Conservation (phyloP, 2,113 vertebrate species). For the Anguilla japonica region DNA sequence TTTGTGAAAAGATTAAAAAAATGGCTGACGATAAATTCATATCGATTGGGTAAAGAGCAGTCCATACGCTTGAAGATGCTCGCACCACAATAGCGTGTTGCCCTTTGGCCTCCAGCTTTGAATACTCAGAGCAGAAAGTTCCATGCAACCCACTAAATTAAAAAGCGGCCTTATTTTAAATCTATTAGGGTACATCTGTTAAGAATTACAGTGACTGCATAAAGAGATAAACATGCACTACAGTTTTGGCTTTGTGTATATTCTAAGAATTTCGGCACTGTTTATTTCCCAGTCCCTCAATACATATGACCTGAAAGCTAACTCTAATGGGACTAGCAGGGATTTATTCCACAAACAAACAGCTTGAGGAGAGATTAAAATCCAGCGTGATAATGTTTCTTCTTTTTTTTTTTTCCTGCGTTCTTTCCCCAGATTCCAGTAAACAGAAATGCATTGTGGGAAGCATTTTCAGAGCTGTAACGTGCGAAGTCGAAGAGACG, state of each 20-base stretch:
- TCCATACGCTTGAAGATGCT: not conserved
- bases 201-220: not conserved
- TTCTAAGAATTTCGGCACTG: not conserved
- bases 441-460: slow-evolving; percentile 6
- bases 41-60: not conserved
- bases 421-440: not conserved
- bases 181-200: not conserved
- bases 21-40: slow-evolving; percentile 48
- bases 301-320: not conserved
- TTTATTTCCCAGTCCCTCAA: not conserved
- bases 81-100: not conserved
- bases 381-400: not conserved
- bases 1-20: slow-evolving; percentile 52
- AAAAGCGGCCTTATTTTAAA: not conserved
- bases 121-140: not conserved
- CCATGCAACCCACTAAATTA: too few relatives aligned
- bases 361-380: not conserved
- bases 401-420: not conserved
- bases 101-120: not conserved
- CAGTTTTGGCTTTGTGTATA: not conserved
- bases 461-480: not conserved
- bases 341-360: not conserved
- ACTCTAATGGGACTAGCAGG: not conserved
- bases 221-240: not conserved
- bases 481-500: not conserved